Conservation (phyloP, 2,113 vertebrate species). For the Xenopus laevis region DNA sequence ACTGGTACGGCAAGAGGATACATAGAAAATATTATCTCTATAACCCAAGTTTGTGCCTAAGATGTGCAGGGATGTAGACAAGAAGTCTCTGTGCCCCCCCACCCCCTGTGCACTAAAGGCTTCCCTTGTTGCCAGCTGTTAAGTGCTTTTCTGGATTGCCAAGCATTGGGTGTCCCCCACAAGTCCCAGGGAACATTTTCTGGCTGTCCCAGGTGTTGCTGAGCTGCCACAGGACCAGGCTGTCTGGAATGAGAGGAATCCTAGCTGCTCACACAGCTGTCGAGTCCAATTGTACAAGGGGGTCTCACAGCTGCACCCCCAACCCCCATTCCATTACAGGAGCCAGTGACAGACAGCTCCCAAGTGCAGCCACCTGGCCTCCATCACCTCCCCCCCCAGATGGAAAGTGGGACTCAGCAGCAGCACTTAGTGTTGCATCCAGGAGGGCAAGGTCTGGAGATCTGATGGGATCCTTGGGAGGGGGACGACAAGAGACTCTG, state of each 20-base stretch:
- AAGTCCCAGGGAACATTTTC: slow-evolving; percentile 15
- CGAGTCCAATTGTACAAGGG: slow-evolving; percentile 61
- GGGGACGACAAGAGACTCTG: slow-evolving; percentile 37
- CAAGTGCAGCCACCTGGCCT: slow-evolving; percentile 82
- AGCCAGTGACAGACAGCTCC: slow-evolving; percentile 81
- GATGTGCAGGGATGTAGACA: too few species aligned
- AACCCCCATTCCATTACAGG: slow-evolving; percentile 53
- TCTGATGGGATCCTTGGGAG: slow-evolving; percentile 48
- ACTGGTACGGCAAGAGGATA: too few species aligned
- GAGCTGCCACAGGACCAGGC: slow-evolving; percentile 71
- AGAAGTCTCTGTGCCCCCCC: too few species aligned
- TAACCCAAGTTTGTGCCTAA: too few species aligned
- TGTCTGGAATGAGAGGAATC: slow-evolving; percentile 77
- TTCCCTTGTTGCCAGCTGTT: slow-evolving; percentile 1
- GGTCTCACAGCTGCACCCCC: slow-evolving; percentile 46
- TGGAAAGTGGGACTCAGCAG: slow-evolving; percentile 76
- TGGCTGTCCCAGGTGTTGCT: slow-evolving; percentile 56
- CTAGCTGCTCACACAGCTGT: slow-evolving; percentile 68
- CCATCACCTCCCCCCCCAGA: slow-evolving; percentile 69
- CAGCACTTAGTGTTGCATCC: slow-evolving; percentile 44
- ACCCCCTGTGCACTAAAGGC: background rate
- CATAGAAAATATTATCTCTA: too few species aligned
- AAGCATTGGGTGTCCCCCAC: slow-evolving; percentile 19
- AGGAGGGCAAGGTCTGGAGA: slow-evolving; percentile 49
- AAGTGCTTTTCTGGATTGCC: slow-evolving; percentile 13